Conservation (phyloP, 1,140 invertebrate species). For the Procambarus clarkii region DNA sequence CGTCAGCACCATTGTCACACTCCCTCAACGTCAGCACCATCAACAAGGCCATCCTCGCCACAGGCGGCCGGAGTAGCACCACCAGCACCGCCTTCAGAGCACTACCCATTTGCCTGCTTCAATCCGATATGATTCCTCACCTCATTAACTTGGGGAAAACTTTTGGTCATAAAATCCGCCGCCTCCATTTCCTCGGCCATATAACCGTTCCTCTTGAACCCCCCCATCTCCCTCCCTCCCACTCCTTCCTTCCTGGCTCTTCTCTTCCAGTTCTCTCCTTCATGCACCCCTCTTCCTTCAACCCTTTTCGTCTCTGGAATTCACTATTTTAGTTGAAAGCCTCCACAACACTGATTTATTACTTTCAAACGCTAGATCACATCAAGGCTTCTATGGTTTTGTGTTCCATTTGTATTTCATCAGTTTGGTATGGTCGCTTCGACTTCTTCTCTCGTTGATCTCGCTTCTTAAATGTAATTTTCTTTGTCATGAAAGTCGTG, state of each 20-base stretch:
- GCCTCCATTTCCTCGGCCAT: background rate
- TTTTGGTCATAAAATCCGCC: background rate
- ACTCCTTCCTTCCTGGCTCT: background rate
- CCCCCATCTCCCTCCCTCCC: background rate
- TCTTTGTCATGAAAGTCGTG: too few relatives aligned
- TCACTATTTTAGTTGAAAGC: too few relatives aligned
- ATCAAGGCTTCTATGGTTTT: too few relatives aligned
- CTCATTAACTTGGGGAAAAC: background rate
- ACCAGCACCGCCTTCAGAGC: background rate
- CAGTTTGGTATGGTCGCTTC: too few relatives aligned
- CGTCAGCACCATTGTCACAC: too few relatives aligned
- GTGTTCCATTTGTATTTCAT: too few relatives aligned
- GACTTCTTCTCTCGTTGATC: too few relatives aligned
- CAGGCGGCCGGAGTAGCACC: background rate
- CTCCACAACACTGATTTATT: too few relatives aligned
- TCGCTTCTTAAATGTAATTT: too few relatives aligned
- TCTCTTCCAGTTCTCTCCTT: background rate
- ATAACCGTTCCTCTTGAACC: background rate
- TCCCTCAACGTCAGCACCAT: too few relatives aligned
- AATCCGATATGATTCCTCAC: constrained; percentile 14
- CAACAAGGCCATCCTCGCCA: too few relatives aligned
- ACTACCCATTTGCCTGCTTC: background rate
- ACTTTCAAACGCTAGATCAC: too few relatives aligned
- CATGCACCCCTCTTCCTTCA: background rate
- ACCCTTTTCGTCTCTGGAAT: background rate